These are phyloP conservation scores for Allobates femoralis DNA, from an alignment of 2,797 vertebrate genomes.

Conservation along the genomic window DNA sequence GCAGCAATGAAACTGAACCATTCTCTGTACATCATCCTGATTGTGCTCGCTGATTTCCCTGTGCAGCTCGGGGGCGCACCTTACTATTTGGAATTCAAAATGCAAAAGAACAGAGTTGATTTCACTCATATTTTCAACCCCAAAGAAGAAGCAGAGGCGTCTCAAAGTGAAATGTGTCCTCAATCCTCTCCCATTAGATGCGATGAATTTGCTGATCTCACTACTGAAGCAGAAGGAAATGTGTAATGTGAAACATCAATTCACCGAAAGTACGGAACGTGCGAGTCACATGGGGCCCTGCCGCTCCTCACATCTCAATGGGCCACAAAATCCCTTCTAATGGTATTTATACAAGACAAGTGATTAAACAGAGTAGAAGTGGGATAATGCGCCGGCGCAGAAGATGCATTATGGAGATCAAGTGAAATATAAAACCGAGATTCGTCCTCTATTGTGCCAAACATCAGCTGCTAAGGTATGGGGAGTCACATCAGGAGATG, in stretches of 20 bases:
- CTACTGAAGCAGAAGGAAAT: neutral
- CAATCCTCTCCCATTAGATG: neutral
- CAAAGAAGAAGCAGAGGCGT: neutral
- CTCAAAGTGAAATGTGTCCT: neutral
- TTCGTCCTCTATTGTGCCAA: too few relatives aligned
- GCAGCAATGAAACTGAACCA: too few relatives aligned
- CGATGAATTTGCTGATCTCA: neutral
- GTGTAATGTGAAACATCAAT: neutral
- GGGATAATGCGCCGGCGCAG: neutral
- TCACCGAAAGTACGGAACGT: neutral
- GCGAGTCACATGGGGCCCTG: neutral
- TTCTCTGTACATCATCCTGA: too few relatives aligned
- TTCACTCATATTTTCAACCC: neutral
- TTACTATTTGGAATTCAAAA: too few relatives aligned
- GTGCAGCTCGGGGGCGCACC: too few relatives aligned
- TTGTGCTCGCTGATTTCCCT: too few relatives aligned
- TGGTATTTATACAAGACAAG: slow-evolving; percentile 4
- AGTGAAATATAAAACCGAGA: too few relatives aligned
- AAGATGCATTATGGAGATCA: neutral
- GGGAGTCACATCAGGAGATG: too few relatives aligned
- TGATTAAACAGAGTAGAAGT: neutral
- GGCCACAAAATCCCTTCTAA: neutral
- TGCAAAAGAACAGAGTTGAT: too few relatives aligned
- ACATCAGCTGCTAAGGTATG: too few relatives aligned
- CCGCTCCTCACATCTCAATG: neutral